phyloP scores from a whole-genome alignment of 2,888 invertebrate species.

The Lysandra bellargus region DNA sequence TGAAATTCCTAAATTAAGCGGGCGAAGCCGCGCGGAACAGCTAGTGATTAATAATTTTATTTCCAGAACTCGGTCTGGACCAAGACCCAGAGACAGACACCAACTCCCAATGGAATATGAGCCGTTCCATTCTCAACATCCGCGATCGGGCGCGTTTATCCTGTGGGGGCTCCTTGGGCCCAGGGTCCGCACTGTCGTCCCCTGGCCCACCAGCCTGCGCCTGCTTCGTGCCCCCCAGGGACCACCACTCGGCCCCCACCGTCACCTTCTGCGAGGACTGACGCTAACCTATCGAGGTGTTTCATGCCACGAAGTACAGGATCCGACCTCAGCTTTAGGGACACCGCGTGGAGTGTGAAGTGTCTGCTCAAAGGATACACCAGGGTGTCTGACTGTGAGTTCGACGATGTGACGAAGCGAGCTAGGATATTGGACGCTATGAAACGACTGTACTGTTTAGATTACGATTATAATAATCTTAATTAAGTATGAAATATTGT shows the following conservation, averaged over 20 bases:
- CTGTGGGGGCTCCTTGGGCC: slow-evolving; percentile 65
- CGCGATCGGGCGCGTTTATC: slow-evolving; percentile 68
- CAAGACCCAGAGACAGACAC: slow-evolving; percentile 46
- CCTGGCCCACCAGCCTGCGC: slow-evolving; percentile 71
- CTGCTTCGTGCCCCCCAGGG: slow-evolving; percentile 67
- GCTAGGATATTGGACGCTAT: slow-evolving; percentile 57
- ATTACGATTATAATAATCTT: slow-evolving; percentile 49
- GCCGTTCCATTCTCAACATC: slow-evolving; percentile 61
- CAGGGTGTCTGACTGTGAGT: slow-evolving; percentile 39
- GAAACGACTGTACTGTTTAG: slow-evolving; percentile 54
- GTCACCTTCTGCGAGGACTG: slow-evolving; percentile 81
- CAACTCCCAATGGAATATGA: slow-evolving; percentile 56
- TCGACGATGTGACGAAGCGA: slow-evolving; percentile 49
- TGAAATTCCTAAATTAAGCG: too few relatives aligned
- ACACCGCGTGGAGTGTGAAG: slow-evolving; percentile 37
- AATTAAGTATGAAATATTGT: slow-evolving; percentile 8
- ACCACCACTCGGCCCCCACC: slow-evolving; percentile 82
- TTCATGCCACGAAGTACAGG: slow-evolving; percentile 35
- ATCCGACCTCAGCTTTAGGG: slow-evolving; percentile 36
- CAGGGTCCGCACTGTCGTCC: slow-evolving; percentile 68
- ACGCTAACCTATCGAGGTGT: slow-evolving; percentile 56
- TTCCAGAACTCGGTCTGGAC: slow-evolving; percentile 57
- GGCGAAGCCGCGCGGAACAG: too few relatives aligned
- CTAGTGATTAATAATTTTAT: background rate
- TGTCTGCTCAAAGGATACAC: slow-evolving; percentile 37